A percentile compares a stretch with the other conserved stretches of the same genome.
Evolutionary conservation across 2,113 vertebrate genomes (phyloP).

Genomic region (Alectura lathami): DNA sequence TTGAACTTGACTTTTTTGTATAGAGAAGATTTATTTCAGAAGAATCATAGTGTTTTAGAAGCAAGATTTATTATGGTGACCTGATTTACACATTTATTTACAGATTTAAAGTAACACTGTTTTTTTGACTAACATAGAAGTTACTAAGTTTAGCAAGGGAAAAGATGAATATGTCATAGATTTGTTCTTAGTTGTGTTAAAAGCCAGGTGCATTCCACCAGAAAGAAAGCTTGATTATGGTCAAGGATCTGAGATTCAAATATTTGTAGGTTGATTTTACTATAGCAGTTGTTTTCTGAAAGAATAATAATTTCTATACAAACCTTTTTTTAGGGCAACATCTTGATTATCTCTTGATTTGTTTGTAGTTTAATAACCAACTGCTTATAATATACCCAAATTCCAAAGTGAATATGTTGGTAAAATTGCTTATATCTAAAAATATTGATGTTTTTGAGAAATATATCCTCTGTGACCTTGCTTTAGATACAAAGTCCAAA

Average conservation of each 20-base stretch:
- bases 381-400: background rate
- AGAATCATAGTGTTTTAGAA: background rate
- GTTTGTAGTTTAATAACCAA: background rate
- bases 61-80: background rate
- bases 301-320: background rate
- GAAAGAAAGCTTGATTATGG: background rate
- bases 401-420: background rate
- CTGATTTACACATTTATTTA: rapidly evolving
- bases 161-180: background rate
- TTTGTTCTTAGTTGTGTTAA: background rate
- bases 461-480: background rate
- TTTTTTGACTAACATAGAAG: background rate
- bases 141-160: background rate
- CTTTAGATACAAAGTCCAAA: background rate
- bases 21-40: background rate
- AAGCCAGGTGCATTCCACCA: background rate
- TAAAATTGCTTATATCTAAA: background rate
- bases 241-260: background rate
- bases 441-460: background rate
- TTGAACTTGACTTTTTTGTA: background rate
- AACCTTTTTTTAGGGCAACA: background rate
- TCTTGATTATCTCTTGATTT: background rate
- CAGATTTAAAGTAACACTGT: background rate
- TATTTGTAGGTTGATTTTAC: background rate
- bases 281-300: background rate